These are phyloP conservation scores for Artibeus jamaicensis DNA, from an alignment of 2,797 vertebrate species.

Conservation along the genomic window DNA sequence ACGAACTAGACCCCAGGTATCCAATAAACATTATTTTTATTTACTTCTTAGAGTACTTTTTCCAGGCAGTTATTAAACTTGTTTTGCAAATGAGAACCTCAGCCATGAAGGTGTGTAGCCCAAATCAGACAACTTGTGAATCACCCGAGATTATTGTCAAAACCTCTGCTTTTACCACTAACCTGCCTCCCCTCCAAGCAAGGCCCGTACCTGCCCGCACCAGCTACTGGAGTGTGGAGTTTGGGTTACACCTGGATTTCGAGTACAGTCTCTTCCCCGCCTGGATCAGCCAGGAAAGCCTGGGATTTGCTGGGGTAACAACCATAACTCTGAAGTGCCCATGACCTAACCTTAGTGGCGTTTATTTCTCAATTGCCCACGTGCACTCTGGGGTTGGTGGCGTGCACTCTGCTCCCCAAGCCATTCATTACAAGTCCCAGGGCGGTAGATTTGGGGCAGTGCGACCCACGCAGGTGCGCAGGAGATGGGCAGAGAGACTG, in stretches of 20 bases:
- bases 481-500: no score
- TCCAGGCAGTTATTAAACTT: not conserved
- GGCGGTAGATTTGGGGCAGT: no score
- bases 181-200: not conserved
- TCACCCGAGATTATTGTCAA: not conserved
- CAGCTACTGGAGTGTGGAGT: not conserved
- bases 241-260: not conserved
- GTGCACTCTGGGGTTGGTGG: not conserved
- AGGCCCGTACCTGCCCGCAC: not conserved
- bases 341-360: not conserved
- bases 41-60: not conserved
- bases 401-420: not conserved
- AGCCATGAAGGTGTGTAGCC: not conserved
- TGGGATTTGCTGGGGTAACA: not conserved
- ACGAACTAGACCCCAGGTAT: not conserved
- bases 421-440: not conserved
- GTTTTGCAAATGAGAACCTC: not conserved
- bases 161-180: not conserved
- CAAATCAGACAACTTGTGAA: not conserved
- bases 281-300: not conserved
- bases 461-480: not conserved
- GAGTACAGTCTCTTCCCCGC: not conserved
- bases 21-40: not conserved
- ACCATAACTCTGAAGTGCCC: not conserved
- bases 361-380: not conserved